Conservation (phyloP, 2,888 invertebrate genomes). For the Anagyrus pseudococci region DNA sequence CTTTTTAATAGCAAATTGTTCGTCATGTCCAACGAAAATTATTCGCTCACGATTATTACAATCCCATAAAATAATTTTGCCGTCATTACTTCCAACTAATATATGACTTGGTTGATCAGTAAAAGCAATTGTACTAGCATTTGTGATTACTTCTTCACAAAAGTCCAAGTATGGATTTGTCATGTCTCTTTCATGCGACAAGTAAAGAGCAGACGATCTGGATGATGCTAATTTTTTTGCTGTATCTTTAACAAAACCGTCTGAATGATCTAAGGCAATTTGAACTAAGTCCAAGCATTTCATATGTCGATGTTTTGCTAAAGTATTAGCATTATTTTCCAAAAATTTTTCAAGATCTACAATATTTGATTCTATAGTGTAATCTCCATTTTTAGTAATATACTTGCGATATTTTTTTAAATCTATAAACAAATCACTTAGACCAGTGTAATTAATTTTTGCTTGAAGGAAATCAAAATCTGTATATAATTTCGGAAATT, state of each 20-base stretch:
- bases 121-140: constrained; percentile 59
- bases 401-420: constrained; percentile 69
- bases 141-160: constrained; percentile 67
- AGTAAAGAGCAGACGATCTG: constrained; percentile 66
- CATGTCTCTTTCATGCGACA: constrained; percentile 66
- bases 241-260: constrained; percentile 66
- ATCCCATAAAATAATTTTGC: constrained; percentile 68
- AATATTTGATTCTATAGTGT: constrained; percentile 62
- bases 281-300: constrained; percentile 69
- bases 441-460: constrained; percentile 72
- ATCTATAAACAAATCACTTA: constrained; percentile 74
- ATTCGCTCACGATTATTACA: constrained; percentile 66
- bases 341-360: constrained; percentile 69
- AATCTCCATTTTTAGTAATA: constrained; percentile 65
- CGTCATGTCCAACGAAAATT: constrained; percentile 46
- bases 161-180: constrained; percentile 57
- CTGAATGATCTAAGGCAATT: constrained; percentile 72
- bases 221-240: constrained; percentile 66
- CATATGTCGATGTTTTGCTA: constrained; percentile 69
- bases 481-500: constrained; percentile 70
- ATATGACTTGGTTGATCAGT: constrained; percentile 61
- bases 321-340: constrained; percentile 68
- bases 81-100: constrained; percentile 63
- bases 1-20: constrained; percentile 47
- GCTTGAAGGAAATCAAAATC: constrained; percentile 75